These are phyloP conservation scores for Oreochromis aureus DNA, from an alignment of 2,113 vertebrate genomes.

Conservation along the genomic window DNA sequence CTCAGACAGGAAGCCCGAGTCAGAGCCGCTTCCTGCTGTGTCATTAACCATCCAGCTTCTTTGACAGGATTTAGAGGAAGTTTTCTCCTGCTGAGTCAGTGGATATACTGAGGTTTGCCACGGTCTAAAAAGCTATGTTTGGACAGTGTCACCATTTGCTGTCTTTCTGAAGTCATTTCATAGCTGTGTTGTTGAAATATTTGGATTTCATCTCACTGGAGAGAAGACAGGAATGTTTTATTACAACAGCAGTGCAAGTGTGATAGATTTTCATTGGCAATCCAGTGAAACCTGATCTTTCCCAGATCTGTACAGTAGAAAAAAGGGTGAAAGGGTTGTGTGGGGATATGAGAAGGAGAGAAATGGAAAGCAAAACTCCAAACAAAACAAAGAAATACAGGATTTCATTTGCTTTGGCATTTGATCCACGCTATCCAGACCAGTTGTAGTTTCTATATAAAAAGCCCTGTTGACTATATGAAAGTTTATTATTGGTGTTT, in stretches of 20 bases:
- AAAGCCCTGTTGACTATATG: background rate
- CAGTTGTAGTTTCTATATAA: background rate
- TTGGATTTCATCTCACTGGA: background rate
- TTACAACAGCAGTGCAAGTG: background rate
- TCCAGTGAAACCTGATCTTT: slow-evolving; percentile 24
- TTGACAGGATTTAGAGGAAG: slow-evolving; percentile 44
- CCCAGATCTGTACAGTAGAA: background rate
- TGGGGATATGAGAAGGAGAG: background rate
- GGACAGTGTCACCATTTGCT: background rate
- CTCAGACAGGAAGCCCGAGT: slow-evolving; percentile 54
- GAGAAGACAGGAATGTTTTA: slow-evolving; percentile 25
- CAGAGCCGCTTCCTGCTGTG: slow-evolving; percentile 65
- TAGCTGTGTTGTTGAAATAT: background rate
- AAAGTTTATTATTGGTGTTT: background rate
- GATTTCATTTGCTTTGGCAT: background rate
- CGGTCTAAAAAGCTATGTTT: background rate
- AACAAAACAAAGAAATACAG: background rate
- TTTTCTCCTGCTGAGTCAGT: slow-evolving; percentile 56
- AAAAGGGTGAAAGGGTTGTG: background rate
- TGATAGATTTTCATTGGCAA: slow-evolving; percentile 30
- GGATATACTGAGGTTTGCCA: background rate
- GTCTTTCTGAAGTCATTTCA: background rate
- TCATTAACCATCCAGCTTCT: slow-evolving; percentile 51
- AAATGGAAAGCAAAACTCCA: background rate
- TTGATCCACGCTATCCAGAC: background rate